Percentiles rank a stretch among this genome's conserved stretches.
These are phyloP conservation scores for Cephonodes hylas DNA, from an alignment of 2,888 invertebrate species.

Conservation along the genomic window DNA sequence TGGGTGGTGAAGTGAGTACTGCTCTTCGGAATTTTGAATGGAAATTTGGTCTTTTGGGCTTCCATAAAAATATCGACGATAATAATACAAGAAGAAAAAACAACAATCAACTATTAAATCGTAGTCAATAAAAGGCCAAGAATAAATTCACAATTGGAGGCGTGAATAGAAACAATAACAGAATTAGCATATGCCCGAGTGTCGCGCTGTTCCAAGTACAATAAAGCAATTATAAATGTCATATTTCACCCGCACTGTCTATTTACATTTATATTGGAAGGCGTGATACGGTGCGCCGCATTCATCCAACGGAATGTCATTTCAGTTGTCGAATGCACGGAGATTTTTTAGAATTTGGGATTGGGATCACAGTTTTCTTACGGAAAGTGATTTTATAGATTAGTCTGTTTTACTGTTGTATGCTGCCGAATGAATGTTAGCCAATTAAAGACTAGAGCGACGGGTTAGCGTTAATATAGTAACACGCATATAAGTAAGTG, in stretches of 20 bases:
- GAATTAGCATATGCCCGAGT: slow-evolving; percentile 55
- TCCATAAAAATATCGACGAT: too few species aligned
- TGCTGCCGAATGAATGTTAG: too few species aligned
- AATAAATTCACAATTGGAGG: not conserved
- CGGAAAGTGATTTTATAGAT: not conserved
- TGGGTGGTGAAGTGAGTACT: too few species aligned
- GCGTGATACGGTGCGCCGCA: slow-evolving; percentile 9
- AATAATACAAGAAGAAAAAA: not conserved
- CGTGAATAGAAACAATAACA: not conserved
- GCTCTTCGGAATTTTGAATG: too few species aligned
- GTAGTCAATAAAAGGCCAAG: not conserved
- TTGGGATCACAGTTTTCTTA: not conserved
- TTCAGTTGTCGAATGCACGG: not conserved
- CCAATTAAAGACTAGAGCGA: too few species aligned
- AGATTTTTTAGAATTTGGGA: not conserved
- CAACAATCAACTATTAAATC: too few species aligned
- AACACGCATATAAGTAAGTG: too few species aligned
- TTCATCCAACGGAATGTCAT: slow-evolving; percentile 3
- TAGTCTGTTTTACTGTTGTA: too few species aligned
- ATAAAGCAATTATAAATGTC: slow-evolving; percentile 80
- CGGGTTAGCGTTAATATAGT: too few species aligned
- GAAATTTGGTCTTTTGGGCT: too few species aligned
- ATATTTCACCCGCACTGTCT: slow-evolving; percentile 68
- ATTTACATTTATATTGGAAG: slow-evolving; percentile 80
- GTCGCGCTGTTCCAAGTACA: slow-evolving; percentile 56